These are phyloP conservation scores for Thereuonema tuberculata DNA, from an alignment of 1,140 invertebrate genomes.

Conservation along the genomic window DNA sequence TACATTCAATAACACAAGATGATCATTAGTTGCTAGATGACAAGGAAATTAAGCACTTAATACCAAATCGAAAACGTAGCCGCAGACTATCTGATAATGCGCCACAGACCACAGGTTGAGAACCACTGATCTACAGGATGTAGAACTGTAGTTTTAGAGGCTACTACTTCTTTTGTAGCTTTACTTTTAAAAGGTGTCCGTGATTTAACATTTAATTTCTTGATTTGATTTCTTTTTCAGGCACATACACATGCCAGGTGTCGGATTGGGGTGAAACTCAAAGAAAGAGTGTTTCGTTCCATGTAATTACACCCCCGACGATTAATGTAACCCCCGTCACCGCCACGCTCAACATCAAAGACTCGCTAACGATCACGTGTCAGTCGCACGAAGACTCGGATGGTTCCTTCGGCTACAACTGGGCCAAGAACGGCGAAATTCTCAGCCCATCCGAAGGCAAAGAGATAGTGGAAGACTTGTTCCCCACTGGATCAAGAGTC, in stretches of 20 bases:
- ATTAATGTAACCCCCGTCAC: slow-evolving; percentile 13
- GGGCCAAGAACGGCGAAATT: slow-evolving; percentile 19
- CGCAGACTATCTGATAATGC: too few relatives aligned
- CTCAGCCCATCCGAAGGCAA: slow-evolving; percentile 15
- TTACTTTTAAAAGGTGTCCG: neutral
- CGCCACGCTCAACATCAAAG: slow-evolving; percentile 12
- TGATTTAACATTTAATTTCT: neutral
- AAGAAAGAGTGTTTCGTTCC: neutral
- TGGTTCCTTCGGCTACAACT: slow-evolving; percentile 18
- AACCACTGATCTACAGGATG: too few relatives aligned
- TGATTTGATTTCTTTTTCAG: slow-evolving; percentile 1
- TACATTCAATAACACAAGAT: too few relatives aligned
- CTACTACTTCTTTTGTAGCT: too few relatives aligned
- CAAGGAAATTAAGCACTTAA: too few relatives aligned
- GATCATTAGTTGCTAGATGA: too few relatives aligned
- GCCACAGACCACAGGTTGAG: too few relatives aligned
- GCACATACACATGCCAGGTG: slow-evolving; percentile 20
- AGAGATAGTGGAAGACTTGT: slow-evolving; percentile 21
- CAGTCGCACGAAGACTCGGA: slow-evolving; percentile 12
- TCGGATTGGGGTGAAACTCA: slow-evolving; percentile 17
- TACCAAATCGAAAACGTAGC: too few relatives aligned
- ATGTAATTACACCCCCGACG: slow-evolving; percentile 8
- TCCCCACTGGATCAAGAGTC: slow-evolving; percentile 17
- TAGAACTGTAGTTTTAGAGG: too few relatives aligned
- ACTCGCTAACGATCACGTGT: slow-evolving; percentile 17